Conservation (phyloP, 2,888 invertebrate species). For the Phengaris alcon region DNA sequence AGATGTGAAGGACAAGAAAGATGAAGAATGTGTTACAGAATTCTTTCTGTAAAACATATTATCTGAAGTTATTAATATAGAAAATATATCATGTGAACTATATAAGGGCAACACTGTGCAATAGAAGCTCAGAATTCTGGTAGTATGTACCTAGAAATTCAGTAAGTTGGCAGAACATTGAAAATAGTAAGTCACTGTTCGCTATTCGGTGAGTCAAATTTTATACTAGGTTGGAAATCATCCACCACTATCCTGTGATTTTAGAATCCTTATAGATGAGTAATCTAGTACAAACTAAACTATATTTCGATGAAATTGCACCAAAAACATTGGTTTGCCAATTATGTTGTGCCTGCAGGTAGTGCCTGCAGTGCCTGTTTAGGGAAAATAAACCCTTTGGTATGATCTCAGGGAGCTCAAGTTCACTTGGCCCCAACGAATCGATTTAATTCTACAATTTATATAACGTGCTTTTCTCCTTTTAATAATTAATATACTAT, state of each 20-base stretch:
- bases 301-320: neutral
- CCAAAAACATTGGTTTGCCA: neutral
- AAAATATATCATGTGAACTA: neutral
- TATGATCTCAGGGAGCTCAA: constrained; percentile 13
- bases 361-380: neutral
- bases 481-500: too few relatives aligned
- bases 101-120: constrained; percentile 21
- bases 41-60: constrained; percentile 27
- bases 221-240: constrained; percentile 3
- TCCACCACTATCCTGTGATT: neutral
- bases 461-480: too few relatives aligned
- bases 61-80: neutral
- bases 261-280: constrained; percentile 4
- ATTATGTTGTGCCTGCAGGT: neutral
- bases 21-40: constrained; percentile 12
- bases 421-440: neutral
- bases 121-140: constrained; percentile 7
- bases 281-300: constrained; percentile 2
- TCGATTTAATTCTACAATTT: neutral
- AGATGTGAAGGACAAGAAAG: constrained; percentile 24
- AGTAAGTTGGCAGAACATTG: neutral
- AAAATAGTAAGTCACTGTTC: neutral
- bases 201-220: neutral
- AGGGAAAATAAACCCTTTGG: neutral
- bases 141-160: neutral